Evolutionary conservation across 2,888 invertebrate species (phyloP), one percentile per base, ranked within the genome.

Genomic region (Napeogenes inachia): DNA sequence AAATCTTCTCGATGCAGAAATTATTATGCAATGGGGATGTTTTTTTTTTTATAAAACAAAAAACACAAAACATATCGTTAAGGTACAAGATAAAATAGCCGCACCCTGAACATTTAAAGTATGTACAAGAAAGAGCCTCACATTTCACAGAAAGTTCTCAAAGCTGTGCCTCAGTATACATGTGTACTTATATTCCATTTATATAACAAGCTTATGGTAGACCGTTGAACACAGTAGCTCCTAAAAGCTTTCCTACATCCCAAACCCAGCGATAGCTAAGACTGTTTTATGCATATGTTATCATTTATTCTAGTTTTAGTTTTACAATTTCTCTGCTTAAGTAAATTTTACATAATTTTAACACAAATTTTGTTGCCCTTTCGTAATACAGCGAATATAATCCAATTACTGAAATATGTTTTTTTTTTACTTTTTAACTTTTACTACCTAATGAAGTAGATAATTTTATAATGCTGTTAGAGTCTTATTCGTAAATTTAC

Each of bases 201-300:
- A 75, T 74, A 71, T 73, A 75, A 75, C 73, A 65, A 68, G 73
- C 68, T 76, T 74, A 73, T 71, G 60, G 70, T 63, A 67, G 67
- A 65, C 67, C 68, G 66, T 67, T 70, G 67, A 72, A 63, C 70
- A 72, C 71, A 73, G 69, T 66, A 71, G 73, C 71, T 74, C 71
- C 75, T 82, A 81, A 82, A 82, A 82, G 81, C 82, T 78, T 79
- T 79, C 69, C 72, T 70, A 76, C 75, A 76, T 76, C 74, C 69
- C 73, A 38, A 46, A 64, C 57, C 76, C 71, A 72, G 71, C 70
- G 73, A 67, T 68, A 69, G 73, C 69, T 69, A 66, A 61, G 65
- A 70, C 64, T 61, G 62, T 66, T 64, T 63, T 69, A 67, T 71
- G 65, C 69, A 70, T 72, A 70, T 57, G 58, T 12, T 59, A 59